phyloP scores from a whole-genome alignment of 2,888 invertebrate species.

The Spilosoma lubricipeda region DNA sequence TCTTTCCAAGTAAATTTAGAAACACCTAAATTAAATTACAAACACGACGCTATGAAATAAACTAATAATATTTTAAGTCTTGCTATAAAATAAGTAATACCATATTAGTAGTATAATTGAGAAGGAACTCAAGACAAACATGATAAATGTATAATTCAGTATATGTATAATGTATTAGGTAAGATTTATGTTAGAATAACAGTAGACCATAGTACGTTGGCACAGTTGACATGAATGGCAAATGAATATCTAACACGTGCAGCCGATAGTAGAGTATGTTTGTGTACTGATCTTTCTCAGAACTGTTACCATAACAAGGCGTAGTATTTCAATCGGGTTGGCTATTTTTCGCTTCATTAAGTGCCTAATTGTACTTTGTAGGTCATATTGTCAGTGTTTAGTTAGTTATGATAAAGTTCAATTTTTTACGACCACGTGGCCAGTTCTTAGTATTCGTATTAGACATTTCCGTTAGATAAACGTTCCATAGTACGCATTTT shows the following conservation, averaged over 20 bases:
- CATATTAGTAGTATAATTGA: constrained; percentile 3
- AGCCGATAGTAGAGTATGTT: constrained; percentile 33
- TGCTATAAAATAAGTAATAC: neutral
- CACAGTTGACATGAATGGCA: constrained; percentile 43
- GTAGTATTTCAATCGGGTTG: constrained; percentile 30
- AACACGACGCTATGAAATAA: neutral
- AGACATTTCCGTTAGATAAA: neutral
- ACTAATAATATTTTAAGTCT: neutral
- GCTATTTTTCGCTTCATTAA: constrained; percentile 20
- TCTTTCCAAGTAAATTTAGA: too few species aligned
- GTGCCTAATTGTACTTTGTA: constrained; percentile 17
- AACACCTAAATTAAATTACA: too few species aligned
- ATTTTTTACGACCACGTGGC: constrained; percentile 17
- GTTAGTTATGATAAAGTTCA: constrained; percentile 12
- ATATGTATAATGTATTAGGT: constrained; percentile 23
- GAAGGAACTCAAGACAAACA: constrained; percentile 23
- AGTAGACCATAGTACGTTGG: constrained; percentile 28
- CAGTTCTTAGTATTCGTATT: constrained; percentile 13
- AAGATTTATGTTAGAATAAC: constrained; percentile 47
- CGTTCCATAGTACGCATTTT: neutral
- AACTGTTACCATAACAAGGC: constrained; percentile 34
- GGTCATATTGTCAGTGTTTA: constrained; percentile 16
- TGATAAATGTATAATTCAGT: constrained; percentile 32
- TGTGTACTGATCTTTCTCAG: constrained; percentile 30
- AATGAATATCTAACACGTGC: constrained; percentile 53